phyloP scores from a whole-genome alignment of 2,888 invertebrate genomes.

The Pachydiplax longipennis region DNA sequence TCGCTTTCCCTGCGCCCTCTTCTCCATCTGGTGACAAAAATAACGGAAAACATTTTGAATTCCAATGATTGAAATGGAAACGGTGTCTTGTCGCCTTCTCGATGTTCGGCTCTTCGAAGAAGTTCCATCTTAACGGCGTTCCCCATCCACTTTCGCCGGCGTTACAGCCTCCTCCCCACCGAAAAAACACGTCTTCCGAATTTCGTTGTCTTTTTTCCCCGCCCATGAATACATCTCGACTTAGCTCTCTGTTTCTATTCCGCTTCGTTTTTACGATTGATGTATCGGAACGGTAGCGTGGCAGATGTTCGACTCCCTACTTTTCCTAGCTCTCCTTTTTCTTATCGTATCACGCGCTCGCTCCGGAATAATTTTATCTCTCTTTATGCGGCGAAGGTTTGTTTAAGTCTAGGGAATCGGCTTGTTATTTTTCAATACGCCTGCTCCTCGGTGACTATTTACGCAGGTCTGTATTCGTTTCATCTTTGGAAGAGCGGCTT shows the following conservation, averaged over 20 bases:
- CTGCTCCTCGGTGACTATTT: background rate
- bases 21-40: slow-evolving; percentile 2
- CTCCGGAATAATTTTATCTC: background rate
- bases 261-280: background rate
- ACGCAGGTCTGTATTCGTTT: background rate
- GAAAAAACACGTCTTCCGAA: background rate
- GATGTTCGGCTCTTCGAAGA: background rate
- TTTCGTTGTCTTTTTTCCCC: background rate
- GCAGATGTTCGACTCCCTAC: background rate
- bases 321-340: background rate
- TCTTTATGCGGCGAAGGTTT: background rate
- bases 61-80: slow-evolving; percentile 42
- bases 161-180: background rate
- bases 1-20: background rate
- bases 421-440: background rate
- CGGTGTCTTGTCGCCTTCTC: slow-evolving; percentile 40
- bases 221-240: slow-evolving; percentile 27
- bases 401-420: background rate
- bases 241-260: background rate
- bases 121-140: background rate
- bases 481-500: background rate
- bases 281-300: background rate
- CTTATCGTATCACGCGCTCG: background rate
- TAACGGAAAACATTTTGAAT: slow-evolving; percentile 43
- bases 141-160: background rate